Evolutionary conservation across 2,113 vertebrate genomes (phyloP).

Genomic region (Gnathonemus echidnorhynchus): DNA sequence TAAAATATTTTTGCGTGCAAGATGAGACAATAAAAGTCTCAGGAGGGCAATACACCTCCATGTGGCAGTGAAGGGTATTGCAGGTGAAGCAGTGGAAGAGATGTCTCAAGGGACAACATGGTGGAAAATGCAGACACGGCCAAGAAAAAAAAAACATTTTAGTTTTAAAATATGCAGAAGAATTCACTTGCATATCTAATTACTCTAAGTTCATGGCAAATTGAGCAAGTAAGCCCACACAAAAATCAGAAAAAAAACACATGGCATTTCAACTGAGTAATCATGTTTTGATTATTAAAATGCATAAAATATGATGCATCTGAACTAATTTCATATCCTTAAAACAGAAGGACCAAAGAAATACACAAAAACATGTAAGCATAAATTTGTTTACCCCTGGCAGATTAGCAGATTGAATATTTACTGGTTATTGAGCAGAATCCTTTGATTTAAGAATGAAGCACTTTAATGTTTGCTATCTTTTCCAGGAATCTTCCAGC

Average conservation of each 20-base stretch:
- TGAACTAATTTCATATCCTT: not conserved
- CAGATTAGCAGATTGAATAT: no score
- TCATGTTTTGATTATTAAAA: not conserved
- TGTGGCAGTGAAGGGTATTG: conserved; percentile 1
- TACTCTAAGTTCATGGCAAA: not conserved
- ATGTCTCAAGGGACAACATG: not conserved
- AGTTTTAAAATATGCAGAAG: not conserved
- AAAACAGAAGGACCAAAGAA: not conserved
- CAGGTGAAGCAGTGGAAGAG: not conserved
- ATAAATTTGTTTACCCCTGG: not conserved
- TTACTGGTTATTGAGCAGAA: not conserved
- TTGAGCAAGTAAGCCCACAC: not conserved
- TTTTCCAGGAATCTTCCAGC: not conserved
- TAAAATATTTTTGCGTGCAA: not conserved
- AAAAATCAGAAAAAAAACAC: not conserved
- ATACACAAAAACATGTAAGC: not conserved
- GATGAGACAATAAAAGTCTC: not conserved
- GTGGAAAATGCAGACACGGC: not conserved
- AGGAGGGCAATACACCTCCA: not conserved
- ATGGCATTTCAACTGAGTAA: not conserved
- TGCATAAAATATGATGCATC: not conserved
- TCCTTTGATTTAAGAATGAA: not conserved
- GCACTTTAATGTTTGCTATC: not conserved
- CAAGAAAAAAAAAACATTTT: not conserved
- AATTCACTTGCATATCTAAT: not conserved